A percentile compares a stretch with the other conserved stretches of the same genome.
phyloP scores from a whole-genome alignment of 1,140 invertebrate species.

The Cotesia vestalis region DNA sequence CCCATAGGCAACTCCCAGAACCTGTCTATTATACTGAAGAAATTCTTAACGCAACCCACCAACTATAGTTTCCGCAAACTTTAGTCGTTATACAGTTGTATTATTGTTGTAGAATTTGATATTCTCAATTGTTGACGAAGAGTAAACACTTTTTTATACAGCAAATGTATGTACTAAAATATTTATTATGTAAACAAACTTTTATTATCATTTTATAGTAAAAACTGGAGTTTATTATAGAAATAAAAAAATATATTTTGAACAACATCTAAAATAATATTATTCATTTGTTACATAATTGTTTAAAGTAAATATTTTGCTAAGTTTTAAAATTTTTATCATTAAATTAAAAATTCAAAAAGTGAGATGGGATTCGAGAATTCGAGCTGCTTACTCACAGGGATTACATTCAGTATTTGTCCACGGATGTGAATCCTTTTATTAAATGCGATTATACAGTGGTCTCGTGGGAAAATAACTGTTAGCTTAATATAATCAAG shows the following conservation, averaged over 20 bases:
- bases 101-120: background rate
- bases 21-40: slow-evolving; percentile 38
- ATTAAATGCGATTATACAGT: slow-evolving; percentile 22
- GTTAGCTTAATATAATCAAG: background rate
- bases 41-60: slow-evolving; percentile 14
- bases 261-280: background rate
- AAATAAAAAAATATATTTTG: too few relatives aligned
- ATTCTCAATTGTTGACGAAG: background rate
- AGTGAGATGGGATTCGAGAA: background rate
- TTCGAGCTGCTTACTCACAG: background rate
- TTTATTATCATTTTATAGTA: too few relatives aligned
- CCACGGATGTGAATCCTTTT: slow-evolving; percentile 1
- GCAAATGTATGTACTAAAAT: too few relatives aligned
- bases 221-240: too few relatives aligned
- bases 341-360: too few relatives aligned
- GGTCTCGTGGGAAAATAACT: background rate
- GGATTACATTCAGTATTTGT: slow-evolving; percentile 12
- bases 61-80: slow-evolving; percentile 15
- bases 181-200: too few relatives aligned
- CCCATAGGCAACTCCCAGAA: slow-evolving; percentile 26
- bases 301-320: background rate
- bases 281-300: slow-evolving; percentile 11
- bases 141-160: too few relatives aligned
- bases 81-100: slow-evolving; percentile 18
- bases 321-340: background rate